Base-by-base conservation (phyloP, 2,113 vertebrate species). In the Nibea albiflora region DNA sequence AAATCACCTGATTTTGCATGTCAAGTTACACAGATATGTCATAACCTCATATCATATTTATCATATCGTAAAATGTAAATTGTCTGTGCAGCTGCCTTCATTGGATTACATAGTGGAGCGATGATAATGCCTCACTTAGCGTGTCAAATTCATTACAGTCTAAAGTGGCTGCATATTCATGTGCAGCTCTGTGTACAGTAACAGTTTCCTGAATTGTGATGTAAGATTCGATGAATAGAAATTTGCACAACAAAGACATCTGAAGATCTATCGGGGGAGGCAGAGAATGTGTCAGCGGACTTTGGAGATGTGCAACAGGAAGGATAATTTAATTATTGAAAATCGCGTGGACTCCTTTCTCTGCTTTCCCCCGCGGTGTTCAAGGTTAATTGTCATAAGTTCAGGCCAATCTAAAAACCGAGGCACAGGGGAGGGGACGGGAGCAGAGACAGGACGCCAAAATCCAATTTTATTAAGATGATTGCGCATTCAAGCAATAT, bases 361-460 rank as follows among this genome's bases (percentile, higher is more conserved):
- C 42, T n/a, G 22, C 52, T 53, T 56, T 69, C 50, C 75, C 67
- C 63, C 19, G 31, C 8, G n/a, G 77, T 46, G 63, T 76, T 86
- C 83, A 87, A 84, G 90, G 85, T 89, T 88, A 85, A 89, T 90
- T 88, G 72, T 81, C 60, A 65, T 44, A 83, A 75, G 73, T 87
- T 87, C 61, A 76, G 74, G 74, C 74, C 69, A 58, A 76, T 77
- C 67, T 62, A 56, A 74, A 39, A 44, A 39, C 69, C 70, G 15
- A 80, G 46, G 70, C 77, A 72, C 16, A 0, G 60, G 80, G 70
- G 81, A 81, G 57, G 68, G 24, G 62, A 84, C 54, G 11, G n/a
- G 81, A 77, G 75, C 11, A 62, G 15, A 83, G 67, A 31, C 49
- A 26, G 28, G 68, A 56, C 49, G 46, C 76, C 57, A 58, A 49